These are phyloP conservation scores for Trissolcus japonicus DNA, from an alignment of 2,888 invertebrate genomes.

Conservation along the genomic window DNA sequence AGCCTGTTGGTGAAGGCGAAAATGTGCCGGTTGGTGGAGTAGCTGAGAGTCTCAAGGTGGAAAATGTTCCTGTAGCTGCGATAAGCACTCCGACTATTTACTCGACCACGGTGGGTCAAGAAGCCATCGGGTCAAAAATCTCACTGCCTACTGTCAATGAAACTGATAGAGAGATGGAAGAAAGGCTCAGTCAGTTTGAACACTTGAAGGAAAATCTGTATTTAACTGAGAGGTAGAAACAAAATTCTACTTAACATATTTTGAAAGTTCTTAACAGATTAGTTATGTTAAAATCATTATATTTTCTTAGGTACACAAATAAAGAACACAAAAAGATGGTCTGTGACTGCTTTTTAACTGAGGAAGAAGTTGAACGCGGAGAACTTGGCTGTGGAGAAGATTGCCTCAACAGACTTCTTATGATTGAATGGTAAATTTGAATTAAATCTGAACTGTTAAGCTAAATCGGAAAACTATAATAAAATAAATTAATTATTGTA, in stretches of 20 bases:
- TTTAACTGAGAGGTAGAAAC: slow-evolving; percentile 83
- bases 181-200: slow-evolving; percentile 85
- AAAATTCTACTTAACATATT: slow-evolving; percentile 4
- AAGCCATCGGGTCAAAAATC: slow-evolving; percentile 67
- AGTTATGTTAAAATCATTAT: neutral
- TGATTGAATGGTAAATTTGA: slow-evolving; percentile 93
- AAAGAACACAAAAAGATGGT: slow-evolving; percentile 95
- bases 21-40: neutral
- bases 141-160: slow-evolving; percentile 76
- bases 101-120: slow-evolving; percentile 58
- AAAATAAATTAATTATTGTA: slow-evolving; percentile 65
- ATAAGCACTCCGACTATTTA: slow-evolving; percentile 36
- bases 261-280: too few relatives aligned
- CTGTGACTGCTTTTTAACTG: slow-evolving; percentile 94
- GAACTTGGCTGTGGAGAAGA: slow-evolving; percentile 95
- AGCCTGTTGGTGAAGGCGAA: neutral
- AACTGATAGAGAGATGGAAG: slow-evolving; percentile 78
- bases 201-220: slow-evolving; percentile 91
- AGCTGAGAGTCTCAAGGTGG: neutral
- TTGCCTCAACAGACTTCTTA: slow-evolving; percentile 96
- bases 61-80: neutral
- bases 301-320: slow-evolving; percentile 80
- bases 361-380: slow-evolving; percentile 90
- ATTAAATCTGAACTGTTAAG: slow-evolving; percentile 8
- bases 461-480: neutral